These are phyloP conservation scores for Distichodus sexfasciatus DNA, from an alignment of 2,797 vertebrate genomes.

Conservation along the genomic window DNA sequence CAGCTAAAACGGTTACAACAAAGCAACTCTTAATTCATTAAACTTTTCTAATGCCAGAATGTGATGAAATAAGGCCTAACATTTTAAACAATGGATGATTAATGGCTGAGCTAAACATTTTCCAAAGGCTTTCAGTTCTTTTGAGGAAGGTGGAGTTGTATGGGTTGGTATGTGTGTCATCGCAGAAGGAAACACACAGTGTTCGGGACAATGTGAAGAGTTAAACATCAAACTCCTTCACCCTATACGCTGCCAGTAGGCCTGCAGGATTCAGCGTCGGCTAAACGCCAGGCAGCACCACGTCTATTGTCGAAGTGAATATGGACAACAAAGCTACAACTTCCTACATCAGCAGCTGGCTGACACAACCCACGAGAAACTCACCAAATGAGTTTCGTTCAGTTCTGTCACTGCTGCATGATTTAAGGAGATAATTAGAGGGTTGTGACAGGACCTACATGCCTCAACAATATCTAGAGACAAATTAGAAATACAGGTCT, in stretches of 20 bases:
- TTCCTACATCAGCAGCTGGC: constrained; percentile 55
- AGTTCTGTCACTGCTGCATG: constrained; percentile 64
- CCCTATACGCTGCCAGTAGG: neutral
- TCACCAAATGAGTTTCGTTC: constrained; percentile 65
- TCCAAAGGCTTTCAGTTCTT: constrained; percentile 6
- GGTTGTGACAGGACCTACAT: constrained; percentile 66
- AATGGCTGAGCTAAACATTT: constrained; percentile 32
- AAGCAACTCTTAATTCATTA: too few species aligned
- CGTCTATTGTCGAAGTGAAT: constrained; percentile 63
- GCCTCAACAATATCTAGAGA: constrained; percentile 68
- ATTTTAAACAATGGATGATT: constrained; percentile 19
- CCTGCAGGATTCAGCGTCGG: constrained; percentile 33
- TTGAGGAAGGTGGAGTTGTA: constrained; percentile 21
- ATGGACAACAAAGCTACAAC: constrained; percentile 58
- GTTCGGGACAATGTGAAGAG: constrained; percentile 51
- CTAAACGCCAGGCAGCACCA: constrained; percentile 56
- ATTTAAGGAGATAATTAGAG: constrained; percentile 77
- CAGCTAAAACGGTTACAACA: too few species aligned
- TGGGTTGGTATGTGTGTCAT: constrained; percentile 36
- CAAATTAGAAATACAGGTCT: constrained; percentile 38
- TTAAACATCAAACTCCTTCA: constrained; percentile 57
- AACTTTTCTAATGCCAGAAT: too few species aligned
- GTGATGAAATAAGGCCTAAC: too few species aligned
- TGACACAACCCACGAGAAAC: constrained; percentile 59
- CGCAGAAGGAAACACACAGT: constrained; percentile 42